A percentile compares a stretch with the other conserved stretches of the same genome.
phyloP scores from a whole-genome alignment of 2,797 vertebrate genomes.

The Chelon labrosus region DNA sequence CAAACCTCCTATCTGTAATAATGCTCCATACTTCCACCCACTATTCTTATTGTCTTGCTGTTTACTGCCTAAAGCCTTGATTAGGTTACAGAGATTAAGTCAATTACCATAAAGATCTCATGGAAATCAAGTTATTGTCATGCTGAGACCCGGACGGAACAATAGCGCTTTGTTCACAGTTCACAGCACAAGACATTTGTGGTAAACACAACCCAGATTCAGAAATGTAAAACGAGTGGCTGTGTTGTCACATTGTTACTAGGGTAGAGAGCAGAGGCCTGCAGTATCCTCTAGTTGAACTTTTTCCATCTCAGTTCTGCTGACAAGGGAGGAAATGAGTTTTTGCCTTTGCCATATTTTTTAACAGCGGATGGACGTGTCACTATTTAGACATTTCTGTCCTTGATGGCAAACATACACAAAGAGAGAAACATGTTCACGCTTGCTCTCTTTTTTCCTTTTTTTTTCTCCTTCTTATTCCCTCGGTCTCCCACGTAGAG shows the following conservation, averaged over 20 bases:
- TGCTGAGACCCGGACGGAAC: conserved; percentile 42
- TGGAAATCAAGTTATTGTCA: conserved; percentile 51
- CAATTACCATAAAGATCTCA: conserved; percentile 55
- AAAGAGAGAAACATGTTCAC: conserved; percentile 44
- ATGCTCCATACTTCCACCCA: conserved; percentile 23
- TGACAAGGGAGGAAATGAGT: conserved; percentile 41
- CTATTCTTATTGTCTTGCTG: conserved; percentile 44
- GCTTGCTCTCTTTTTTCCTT: neutral
- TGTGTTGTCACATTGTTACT: conserved; percentile 13
- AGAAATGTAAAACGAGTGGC: conserved; percentile 9
- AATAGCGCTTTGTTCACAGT: conserved; percentile 51
- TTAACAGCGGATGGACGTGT: conserved; percentile 37
- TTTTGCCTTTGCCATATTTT: conserved; percentile 30
- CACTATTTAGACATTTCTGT: conserved; percentile 45
- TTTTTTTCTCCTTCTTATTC: conserved; percentile 2
- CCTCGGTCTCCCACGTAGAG: conserved; percentile 47
- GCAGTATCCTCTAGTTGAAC: conserved; percentile 48
- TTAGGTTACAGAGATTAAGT: conserved; percentile 63
- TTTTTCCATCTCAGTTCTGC: conserved; percentile 39
- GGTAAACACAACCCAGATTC: conserved; percentile 36
- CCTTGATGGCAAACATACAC: conserved; percentile 40
- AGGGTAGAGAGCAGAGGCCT: conserved; percentile 9
- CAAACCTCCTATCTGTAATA: conserved; percentile 45
- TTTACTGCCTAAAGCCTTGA: conserved; percentile 55
- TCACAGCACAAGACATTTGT: conserved; percentile 32